Evolutionary conservation across 2,888 invertebrate species (phyloP), one percentile per base, ranked within the genome.

Genomic region (Tupiocoris notatus): DNA sequence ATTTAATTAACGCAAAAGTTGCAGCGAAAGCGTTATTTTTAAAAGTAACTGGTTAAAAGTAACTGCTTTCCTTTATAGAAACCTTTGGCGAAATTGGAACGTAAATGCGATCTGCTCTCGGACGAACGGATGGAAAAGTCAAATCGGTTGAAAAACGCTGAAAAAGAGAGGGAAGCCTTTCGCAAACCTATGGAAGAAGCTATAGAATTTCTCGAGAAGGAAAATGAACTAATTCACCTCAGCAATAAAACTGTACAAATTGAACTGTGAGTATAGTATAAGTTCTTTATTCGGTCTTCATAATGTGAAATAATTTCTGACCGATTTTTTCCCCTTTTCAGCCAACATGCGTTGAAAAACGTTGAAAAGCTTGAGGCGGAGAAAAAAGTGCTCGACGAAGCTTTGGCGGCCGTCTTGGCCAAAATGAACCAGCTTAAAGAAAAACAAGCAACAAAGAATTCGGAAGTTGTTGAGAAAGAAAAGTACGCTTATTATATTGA

Each of bases 141-240:
- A 71, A 94, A 95, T 83, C 87, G 95, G 78, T 90, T 96, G 2
- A 92, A 93, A 81, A 84, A 93, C 24, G 91, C 95, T 6, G 91
- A 94, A 82, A 89, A 90, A 73, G 95, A 95, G 83, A 90, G 93
- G 84, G 88, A 89, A 77, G 91, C 91, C 81, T 84, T 96, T 67
- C 89, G 92, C 81, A 89, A 88, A 77, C 93, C 94, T 0, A 93
- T 91, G 88, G 88, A 90, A 77, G 90, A 91, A 76, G 93, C 94
- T 0, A 88, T 94, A 0, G 88, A 90, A 64, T 91, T 90, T 82
- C 86, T 98, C 81, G 90, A 90, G 79, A 83, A 90, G 20, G 94
- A 96, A 83, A 99, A 99, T 83, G 87, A 87, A 1, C 86, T 91
- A 0, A 87, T 89, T 0, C 86, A 88, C 70, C 88, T 89, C 1